phyloP scores from a whole-genome alignment of 2,888 invertebrate genomes.

The Rhamphomyia laevipes region DNA sequence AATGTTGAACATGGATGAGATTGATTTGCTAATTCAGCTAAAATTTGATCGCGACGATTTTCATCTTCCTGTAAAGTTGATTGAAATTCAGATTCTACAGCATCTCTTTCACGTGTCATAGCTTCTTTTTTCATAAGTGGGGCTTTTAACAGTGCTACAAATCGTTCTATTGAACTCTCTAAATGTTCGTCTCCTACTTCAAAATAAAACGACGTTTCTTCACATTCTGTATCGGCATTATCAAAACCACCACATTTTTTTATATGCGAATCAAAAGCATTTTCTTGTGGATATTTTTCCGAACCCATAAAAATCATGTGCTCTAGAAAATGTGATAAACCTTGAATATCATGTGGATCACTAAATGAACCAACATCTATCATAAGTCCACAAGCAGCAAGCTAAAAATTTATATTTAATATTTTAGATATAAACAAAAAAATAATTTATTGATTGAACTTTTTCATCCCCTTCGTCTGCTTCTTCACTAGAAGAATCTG shows the following conservation, averaged over 20 bases:
- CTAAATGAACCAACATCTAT: conserved; percentile 69
- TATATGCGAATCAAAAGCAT: conserved; percentile 70
- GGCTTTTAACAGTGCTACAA: conserved; percentile 77
- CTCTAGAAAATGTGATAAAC: conserved; percentile 75
- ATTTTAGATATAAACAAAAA: too few relatives aligned
- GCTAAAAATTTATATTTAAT: conserved; percentile 12
- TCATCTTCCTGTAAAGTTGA: conserved; percentile 64
- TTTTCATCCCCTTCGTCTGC: conserved; percentile 22
- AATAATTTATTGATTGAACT: too few relatives aligned
- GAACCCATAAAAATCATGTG: conserved; percentile 95
- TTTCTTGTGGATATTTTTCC: conserved; percentile 75
- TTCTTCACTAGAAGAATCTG: conserved; percentile 14
- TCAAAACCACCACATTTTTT: conserved; percentile 75
- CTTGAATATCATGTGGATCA: conserved; percentile 67
- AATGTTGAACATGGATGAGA: conserved; percentile 65
- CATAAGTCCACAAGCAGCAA: conserved; percentile 63
- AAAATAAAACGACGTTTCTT: conserved; percentile 79
- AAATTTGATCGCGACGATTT: conserved; percentile 62
- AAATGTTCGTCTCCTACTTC: conserved; percentile 74
- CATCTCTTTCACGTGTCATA: conserved; percentile 75
- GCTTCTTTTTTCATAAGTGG: conserved; percentile 76
- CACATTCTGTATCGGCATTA: conserved; percentile 80
- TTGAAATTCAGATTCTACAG: conserved; percentile 84
- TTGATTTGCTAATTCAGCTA: conserved; percentile 50
- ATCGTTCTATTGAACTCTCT: conserved; percentile 58